These are phyloP conservation scores for Thumatha senex DNA, from an alignment of 2,888 invertebrate species.

Conservation along the genomic window DNA sequence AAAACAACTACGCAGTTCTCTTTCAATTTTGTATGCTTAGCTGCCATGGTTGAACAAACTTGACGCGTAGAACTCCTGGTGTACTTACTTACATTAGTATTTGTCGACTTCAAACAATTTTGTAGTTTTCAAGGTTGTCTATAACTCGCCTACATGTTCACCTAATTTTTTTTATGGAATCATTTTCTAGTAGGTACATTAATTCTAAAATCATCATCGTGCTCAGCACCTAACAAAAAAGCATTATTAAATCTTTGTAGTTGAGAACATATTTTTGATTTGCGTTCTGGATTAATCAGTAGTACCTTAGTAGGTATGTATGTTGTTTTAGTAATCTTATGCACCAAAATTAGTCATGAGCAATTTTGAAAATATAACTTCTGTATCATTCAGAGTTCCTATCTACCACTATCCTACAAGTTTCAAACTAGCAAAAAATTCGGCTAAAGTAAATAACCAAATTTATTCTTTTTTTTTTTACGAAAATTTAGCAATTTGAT, in stretches of 20 bases:
- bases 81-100: not conserved
- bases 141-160: constrained; percentile 6
- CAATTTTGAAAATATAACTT: too few relatives aligned
- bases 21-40: not conserved
- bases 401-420: too few relatives aligned
- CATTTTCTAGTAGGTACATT: not conserved
- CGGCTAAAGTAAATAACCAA: too few relatives aligned
- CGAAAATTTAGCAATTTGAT: too few relatives aligned
- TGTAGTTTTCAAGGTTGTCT: constrained; percentile 26
- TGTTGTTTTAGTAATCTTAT: too few relatives aligned
- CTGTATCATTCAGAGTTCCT: too few relatives aligned
- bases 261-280: not conserved
- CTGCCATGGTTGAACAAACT: constrained; percentile 5
- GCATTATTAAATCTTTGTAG: not conserved
- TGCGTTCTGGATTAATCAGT: too few relatives aligned
- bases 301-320: too few relatives aligned
- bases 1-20: constrained; percentile 7
- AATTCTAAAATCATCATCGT: not conserved
- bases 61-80: not conserved
- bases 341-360: too few relatives aligned
- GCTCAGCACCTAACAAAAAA: not conserved
- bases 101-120: constrained; percentile 10
- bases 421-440: too few relatives aligned
- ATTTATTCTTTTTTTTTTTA: too few relatives aligned
- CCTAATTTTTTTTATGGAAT: not conserved